phyloP scores from a whole-genome alignment of 2,113 vertebrate genomes.

The Corythornis vintsioides region DNA sequence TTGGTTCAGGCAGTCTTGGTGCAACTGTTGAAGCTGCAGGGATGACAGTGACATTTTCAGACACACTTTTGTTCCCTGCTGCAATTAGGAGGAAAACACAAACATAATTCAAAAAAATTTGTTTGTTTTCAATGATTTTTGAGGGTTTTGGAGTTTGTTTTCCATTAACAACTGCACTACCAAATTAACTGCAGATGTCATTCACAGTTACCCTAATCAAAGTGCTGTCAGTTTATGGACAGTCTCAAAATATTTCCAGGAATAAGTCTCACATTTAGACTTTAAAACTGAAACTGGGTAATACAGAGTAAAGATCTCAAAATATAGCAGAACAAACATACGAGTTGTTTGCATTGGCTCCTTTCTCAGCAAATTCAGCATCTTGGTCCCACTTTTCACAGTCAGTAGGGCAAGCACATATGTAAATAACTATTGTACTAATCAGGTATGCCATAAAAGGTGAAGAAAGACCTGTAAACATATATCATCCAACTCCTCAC shows the following conservation, averaged over 20 bases:
- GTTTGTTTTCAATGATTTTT: neutral
- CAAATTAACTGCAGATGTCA: neutral
- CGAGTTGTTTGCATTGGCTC: neutral
- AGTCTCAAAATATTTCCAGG: neutral
- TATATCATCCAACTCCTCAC: neutral
- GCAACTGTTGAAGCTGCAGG: conserved; percentile 64
- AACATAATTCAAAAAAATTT: neutral
- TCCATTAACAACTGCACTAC: neutral
- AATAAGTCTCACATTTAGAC: neutral
- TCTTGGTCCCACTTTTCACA: neutral
- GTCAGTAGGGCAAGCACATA: neutral
- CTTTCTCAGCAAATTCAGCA: neutral
- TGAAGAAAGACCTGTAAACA: neutral
- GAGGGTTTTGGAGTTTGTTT: neutral
- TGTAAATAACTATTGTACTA: neutral
- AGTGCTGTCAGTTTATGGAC: neutral
- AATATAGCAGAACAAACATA: neutral
- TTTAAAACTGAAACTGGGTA: neutral
- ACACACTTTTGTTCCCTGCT: conserved; percentile 76
- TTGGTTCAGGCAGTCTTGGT: conserved; percentile 66
- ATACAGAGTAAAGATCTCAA: neutral
- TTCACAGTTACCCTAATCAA: neutral
- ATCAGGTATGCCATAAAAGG: neutral
- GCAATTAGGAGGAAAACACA: conserved; percentile 1
- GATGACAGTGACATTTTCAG: conserved; percentile 72